These are phyloP conservation scores for Bufo bufo DNA, from an alignment of 2,113 vertebrate genomes.

Conservation along the genomic window DNA sequence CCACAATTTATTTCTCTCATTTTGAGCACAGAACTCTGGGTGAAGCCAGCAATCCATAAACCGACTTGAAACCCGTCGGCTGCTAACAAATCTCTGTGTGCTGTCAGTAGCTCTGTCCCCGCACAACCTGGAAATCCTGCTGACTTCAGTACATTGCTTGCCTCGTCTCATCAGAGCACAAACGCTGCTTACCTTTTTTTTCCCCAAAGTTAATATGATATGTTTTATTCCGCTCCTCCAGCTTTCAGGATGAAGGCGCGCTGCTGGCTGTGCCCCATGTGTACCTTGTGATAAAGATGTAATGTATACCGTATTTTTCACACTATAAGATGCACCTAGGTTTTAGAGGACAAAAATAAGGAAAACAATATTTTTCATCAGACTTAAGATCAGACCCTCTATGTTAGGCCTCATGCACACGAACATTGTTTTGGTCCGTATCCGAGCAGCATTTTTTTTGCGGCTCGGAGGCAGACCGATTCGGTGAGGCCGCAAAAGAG, in stretches of 20 bases:
- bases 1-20: slow-evolving; percentile 46
- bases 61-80: slow-evolving; percentile 4
- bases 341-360: too few species aligned
- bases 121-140: slow-evolving; percentile 34
- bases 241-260: background rate
- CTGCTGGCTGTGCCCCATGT: background rate
- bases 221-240: slow-evolving; percentile 16
- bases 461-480: too few species aligned
- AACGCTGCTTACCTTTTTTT: background rate
- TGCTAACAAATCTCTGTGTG: slow-evolving; percentile 20
- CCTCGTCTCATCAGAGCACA: background rate
- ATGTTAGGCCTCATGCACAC: too few species aligned
- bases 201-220: background rate
- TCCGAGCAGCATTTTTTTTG: too few species aligned
- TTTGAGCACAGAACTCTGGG: slow-evolving; percentile 17
- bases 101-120: slow-evolving; percentile 23
- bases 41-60: slow-evolving; percentile 29
- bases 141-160: slow-evolving; percentile 31
- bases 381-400: too few species aligned
- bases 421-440: too few species aligned
- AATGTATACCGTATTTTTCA: too few species aligned
- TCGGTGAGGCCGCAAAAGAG: too few species aligned
- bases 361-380: too few species aligned
- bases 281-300: background rate
- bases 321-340: too few species aligned